Base-by-base conservation (phyloP, 2,797 vertebrate genomes). In the Antrozous pallidus region DNA sequence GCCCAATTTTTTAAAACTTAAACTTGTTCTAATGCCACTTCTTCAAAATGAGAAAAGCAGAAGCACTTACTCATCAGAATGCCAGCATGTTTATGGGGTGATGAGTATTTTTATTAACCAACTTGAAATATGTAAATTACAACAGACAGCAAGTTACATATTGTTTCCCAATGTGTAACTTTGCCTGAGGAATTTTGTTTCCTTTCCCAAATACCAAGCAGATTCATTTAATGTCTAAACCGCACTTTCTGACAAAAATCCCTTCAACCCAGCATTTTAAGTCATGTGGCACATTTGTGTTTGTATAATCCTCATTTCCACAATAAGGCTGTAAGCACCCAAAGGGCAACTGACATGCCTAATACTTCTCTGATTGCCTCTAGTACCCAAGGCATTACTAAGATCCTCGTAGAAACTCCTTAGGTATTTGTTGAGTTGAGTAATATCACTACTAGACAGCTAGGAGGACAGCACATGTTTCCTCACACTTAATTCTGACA, bases 51-150 rank as follows among this genome's bases (percentile, higher is more conserved):
- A 82, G 63, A 93, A 90, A 70, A 83, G 73, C 42, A 90, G 87
- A 93, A 88, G 36, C 36, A 47, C 33, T 75, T 81, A 79, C 74
- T 95, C 87, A 86, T 91, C 83, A 95, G 84, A 95, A 95, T 61
- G 26, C 61, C 51, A 54, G 42, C 71, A 38, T 65, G 12, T 77
- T n/a, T 81, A 36, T 3, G 40, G 28, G 65, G 63, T 71, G 84
- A 94, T 63, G 33, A 91, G 5, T 90, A 73, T 78, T 97, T 94
- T 92, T 91, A 92, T 86, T 94, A 84, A 73, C 33, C 45, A 82
- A 42, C 36, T 65, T 69, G 51, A 77, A 42, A 80, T 89, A 94
- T 70, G 84, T 47, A 91, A 97, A 96, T 94, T 93, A 74, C 54
- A 91, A 81, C n/a, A 95, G 40, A 31, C 81, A 87, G 24, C 28